Conservation (phyloP, 2,113 vertebrate species). For the Arothron firmamentum region DNA sequence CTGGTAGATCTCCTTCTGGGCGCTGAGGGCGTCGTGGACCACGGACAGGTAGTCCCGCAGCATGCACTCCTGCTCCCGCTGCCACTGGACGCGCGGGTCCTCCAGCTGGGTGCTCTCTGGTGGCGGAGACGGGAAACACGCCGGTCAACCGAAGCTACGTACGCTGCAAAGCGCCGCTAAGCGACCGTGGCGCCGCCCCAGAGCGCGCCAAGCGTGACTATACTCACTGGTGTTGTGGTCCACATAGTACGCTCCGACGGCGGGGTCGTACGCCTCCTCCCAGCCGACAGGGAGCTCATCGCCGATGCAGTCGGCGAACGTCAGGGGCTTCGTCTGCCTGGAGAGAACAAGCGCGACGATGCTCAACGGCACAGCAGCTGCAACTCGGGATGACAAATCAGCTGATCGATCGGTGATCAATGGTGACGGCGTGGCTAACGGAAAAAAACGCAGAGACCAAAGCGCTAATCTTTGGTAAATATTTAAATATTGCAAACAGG, state of each 20-base stretch:
- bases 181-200: too few relatives aligned
- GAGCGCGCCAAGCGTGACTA: too few relatives aligned
- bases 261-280: constrained; percentile 93
- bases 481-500: too few relatives aligned
- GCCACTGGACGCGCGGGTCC: constrained; percentile 95
- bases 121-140: not conserved
- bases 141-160: too few relatives aligned
- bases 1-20: constrained; percentile 94
- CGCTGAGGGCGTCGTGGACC: constrained; percentile 89
- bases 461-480: too few relatives aligned
- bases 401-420: too few relatives aligned
- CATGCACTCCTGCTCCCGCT: constrained; percentile 94
- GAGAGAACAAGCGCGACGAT: constrained; percentile 27
- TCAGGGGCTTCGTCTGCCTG: constrained; percentile 96
- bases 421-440: too few relatives aligned
- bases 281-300: constrained; percentile 95
- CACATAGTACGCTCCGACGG: constrained; percentile 93
- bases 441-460: too few relatives aligned
- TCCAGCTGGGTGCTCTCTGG: constrained; percentile 91
- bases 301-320: constrained; percentile 97
- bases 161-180: too few relatives aligned
- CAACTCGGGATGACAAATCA: too few relatives aligned
- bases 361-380: not conserved
- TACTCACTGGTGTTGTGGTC: constrained; percentile 96
- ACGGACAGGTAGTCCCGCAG: constrained; percentile 93